Percentiles rank a stretch among this genome's conserved stretches.
Evolutionary conservation across 2,797 vertebrate genomes (phyloP).

Genomic region (Danio choprae): DNA sequence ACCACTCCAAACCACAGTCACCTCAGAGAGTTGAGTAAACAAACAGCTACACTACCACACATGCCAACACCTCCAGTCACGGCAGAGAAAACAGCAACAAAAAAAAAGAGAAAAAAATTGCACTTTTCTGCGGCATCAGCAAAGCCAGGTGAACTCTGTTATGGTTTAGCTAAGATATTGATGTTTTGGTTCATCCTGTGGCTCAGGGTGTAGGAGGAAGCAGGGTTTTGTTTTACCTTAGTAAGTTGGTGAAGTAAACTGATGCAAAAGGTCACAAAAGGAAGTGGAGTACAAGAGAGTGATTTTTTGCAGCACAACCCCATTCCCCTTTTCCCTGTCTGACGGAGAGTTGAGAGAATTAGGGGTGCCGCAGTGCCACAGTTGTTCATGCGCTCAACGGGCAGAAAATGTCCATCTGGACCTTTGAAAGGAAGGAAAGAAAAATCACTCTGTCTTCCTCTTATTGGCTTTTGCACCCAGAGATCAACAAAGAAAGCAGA

Average conservation of each 20-base stretch:
- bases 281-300: background rate
- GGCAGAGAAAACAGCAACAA: constrained; percentile 31
- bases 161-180: background rate
- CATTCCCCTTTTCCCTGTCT: background rate
- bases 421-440: constrained; percentile 15
- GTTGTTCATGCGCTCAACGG: constrained; percentile 23
- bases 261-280: constrained; percentile 23
- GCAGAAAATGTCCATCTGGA: constrained; percentile 26
- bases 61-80: constrained; percentile 51
- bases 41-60: constrained; percentile 54
- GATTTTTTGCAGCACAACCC: constrained; percentile 21
- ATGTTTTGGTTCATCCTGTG: background rate
- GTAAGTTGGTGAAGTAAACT: background rate
- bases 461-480: constrained; percentile 2
- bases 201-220: background rate
- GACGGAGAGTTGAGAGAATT: constrained; percentile 7
- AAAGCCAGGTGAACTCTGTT: constrained; percentile 12
- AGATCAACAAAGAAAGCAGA: constrained; percentile 27
- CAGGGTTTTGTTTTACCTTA: background rate
- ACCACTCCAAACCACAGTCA: constrained; percentile 49
- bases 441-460: constrained; percentile 19
- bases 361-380: constrained; percentile 43
- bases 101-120: background rate
- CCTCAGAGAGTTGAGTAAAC: constrained; percentile 58
- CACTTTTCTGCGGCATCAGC: background rate